Conservation (phyloP, 2,113 vertebrate species). For the Oncorhynchus gorbuscha region DNA sequence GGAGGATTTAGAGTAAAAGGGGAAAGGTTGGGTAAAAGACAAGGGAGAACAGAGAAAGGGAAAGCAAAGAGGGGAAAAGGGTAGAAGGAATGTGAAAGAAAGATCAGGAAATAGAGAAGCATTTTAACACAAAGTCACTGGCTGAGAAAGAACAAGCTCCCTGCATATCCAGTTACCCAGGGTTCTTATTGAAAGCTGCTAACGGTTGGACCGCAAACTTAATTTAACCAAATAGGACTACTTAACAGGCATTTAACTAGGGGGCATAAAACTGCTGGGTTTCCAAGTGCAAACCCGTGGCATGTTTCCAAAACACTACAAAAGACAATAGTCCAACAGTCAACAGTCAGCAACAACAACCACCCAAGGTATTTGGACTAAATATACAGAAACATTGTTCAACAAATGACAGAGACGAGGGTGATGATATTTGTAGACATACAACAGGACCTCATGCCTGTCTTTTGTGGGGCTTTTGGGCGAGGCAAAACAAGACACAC, state of each 20-base stretch:
- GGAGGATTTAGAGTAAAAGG: neutral
- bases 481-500: too few relatives aligned
- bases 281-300: neutral
- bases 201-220: neutral
- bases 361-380: neutral
- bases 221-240: constrained; percentile 13
- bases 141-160: neutral
- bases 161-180: constrained; percentile 1
- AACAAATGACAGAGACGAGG: too few relatives aligned
- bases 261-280: neutral
- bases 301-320: neutral
- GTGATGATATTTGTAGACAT: too few relatives aligned
- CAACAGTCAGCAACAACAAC: neutral
- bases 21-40: neutral
- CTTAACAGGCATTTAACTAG: constrained; percentile 15
- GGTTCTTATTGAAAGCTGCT: neutral
- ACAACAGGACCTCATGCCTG: too few relatives aligned
- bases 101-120: neutral
- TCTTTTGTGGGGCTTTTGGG: too few relatives aligned
- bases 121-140: neutral
- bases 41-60: neutral
- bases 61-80: too few relatives aligned
- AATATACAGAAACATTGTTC: too few relatives aligned
- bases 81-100: neutral
- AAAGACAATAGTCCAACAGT: neutral